phyloP scores from a whole-genome alignment of 1,140 invertebrate genomes.

The Venustaconcha ellipsiformis region DNA sequence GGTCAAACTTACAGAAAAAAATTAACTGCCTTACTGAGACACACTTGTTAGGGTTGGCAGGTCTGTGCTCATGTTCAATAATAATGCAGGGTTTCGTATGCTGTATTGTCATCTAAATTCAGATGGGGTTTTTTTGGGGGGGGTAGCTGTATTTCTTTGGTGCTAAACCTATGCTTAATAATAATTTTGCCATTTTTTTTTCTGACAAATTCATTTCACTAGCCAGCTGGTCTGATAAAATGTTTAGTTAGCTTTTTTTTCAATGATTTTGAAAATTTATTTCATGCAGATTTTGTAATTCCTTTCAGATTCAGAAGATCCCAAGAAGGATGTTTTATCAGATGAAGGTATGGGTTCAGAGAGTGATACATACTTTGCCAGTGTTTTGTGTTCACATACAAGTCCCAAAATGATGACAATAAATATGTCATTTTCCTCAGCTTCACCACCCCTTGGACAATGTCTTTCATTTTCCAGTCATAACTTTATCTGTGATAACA shows the following conservation, averaged over 20 bases:
- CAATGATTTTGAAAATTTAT: background rate
- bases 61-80: too few species aligned
- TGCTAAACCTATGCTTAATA: too few species aligned
- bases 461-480: slow-evolving; percentile 28
- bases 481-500: slow-evolving; percentile 27
- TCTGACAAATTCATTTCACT: too few species aligned
- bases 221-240: too few species aligned
- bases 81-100: too few species aligned
- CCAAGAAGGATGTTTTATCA: slow-evolving; percentile 30
- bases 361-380: slow-evolving; percentile 30
- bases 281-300: slow-evolving; percentile 7
- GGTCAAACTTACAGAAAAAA: too few species aligned
- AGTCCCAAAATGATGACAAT: slow-evolving; percentile 16
- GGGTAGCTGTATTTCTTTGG: too few species aligned
- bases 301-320: slow-evolving; percentile 31
- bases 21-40: too few species aligned
- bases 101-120: too few species aligned
- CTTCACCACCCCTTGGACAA: slow-evolving; percentile 25
- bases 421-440: slow-evolving; percentile 30
- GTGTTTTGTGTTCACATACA: slow-evolving; percentile 27
- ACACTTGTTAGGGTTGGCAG: too few species aligned
- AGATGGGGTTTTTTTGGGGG: too few species aligned
- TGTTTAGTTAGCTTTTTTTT: background rate
- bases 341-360: slow-evolving; percentile 35
- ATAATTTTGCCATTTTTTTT: too few species aligned